Percentiles rank a stretch among this genome's conserved stretches.
Conservation (phyloP, 2,113 vertebrate species). For the Elachura formosa region DNA sequence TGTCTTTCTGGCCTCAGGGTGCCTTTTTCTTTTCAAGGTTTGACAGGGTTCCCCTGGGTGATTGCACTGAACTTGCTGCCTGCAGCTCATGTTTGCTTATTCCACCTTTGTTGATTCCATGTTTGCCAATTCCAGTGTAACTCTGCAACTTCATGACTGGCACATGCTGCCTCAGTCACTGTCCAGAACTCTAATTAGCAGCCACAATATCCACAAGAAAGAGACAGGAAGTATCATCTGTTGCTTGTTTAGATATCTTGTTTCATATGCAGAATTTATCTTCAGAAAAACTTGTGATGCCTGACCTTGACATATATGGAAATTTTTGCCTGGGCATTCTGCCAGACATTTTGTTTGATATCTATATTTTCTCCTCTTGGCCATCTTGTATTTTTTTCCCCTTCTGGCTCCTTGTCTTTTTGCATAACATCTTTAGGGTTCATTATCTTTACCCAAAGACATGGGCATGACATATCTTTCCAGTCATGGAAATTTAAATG, state of each 20-base stretch:
- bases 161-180: neutral
- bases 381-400: neutral
- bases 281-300: neutral
- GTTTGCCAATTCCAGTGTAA: neutral
- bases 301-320: neutral
- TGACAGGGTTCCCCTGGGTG: neutral
- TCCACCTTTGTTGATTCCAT: neutral
- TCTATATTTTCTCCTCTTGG: neutral
- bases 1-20: neutral
- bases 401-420: neutral
- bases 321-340: neutral
- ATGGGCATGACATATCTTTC: neutral
- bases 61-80: rapidly evolving
- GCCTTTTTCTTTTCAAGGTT: neutral
- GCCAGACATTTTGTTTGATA: slow-evolving; percentile 13
- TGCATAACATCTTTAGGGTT: neutral
- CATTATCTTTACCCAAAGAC: neutral
- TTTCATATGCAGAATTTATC: neutral
- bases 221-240: neutral
- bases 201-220: neutral
- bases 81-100: neutral
- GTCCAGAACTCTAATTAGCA: neutral
- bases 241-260: neutral
- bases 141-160: neutral
- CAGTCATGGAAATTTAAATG: neutral